Evolutionary conservation across 1,140 invertebrate species (phyloP), one percentile per base, ranked within the genome.

Genomic region (Drosophila micromelanica): DNA sequence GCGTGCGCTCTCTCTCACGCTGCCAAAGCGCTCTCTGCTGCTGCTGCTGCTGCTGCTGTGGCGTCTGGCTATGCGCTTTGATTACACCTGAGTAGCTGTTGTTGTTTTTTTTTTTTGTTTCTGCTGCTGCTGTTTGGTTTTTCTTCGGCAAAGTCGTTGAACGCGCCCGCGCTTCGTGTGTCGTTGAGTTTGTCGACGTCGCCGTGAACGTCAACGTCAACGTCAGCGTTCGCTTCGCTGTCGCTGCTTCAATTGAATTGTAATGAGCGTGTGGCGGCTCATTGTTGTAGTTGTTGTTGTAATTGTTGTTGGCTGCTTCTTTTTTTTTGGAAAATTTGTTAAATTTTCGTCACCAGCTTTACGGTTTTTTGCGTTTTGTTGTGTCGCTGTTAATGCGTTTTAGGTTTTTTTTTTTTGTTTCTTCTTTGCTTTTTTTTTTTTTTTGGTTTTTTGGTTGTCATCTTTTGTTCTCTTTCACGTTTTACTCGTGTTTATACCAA

Each of bases 161-260:
- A 85, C 81, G 81, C 49, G 70, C 56, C 63, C 55, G 70, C 62
- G 62, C 62, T 59, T 67, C 69, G 54, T 56, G 69, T 37, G 51
- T 65, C 27, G 42, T 60, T 42, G 15, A 67, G 57, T 35, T 52
- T 43, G 45, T 17, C 45, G 52, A 35, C 61, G 71, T 54, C 62
- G 73, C 15, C 45, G 72, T 35, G 38, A 32, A 8, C 52, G 65
- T 43, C 45, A 32, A 8, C 52, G 65, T 43, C 54, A 42, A 13
- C 35, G 68, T 37, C 65, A 37, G n/a, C 55, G 73, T n/a, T n/a
- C n/a, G n/a, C n/a, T n/a, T 60, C 68, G 80, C 74, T 71, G 80
- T 74, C 74, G 75, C 82, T 76, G 78, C 82, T 86, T 87, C 82
- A 87, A 86, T 86, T 86, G 82, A 87, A 86, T 86, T 86, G 81